Percentiles rank a stretch among this genome's conserved stretches.
Evolutionary conservation across 2,113 vertebrate genomes (phyloP).

Genomic region (Odocoileus hemionus): DNA sequence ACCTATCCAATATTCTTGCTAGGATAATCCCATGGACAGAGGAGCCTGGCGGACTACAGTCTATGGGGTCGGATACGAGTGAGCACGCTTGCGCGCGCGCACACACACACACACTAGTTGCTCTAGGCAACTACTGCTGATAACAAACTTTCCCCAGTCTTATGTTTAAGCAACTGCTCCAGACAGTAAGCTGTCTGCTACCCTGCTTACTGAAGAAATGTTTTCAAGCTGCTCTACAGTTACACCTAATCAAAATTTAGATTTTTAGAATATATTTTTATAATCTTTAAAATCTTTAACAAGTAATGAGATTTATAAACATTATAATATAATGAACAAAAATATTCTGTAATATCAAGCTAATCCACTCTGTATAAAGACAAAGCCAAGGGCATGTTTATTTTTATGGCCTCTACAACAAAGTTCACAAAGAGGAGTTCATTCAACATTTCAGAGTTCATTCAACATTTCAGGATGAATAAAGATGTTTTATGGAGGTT

Average conservation of each 20-base stretch:
- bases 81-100: fast-evolving
- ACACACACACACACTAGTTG: neutral
- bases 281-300: neutral
- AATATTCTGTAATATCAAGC: neutral
- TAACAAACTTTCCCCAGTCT: neutral
- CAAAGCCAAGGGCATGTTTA: neutral
- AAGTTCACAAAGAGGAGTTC: neutral
- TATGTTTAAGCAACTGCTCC: neutral
- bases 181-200: neutral
- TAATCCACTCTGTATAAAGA: neutral
- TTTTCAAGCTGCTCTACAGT: neutral
- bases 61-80: neutral
- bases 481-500: neutral
- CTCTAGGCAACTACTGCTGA: neutral
- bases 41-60: neutral
- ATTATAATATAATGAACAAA: neutral
- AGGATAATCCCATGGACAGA: neutral
- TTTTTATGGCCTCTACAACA: neutral
- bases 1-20: neutral
- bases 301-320: neutral
- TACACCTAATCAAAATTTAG: neutral
- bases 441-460: neutral
- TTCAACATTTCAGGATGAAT: neutral
- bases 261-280: neutral
- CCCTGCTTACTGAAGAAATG: neutral